These are phyloP conservation scores for Phalanger gymnotis DNA, from an alignment of 2,797 vertebrate genomes.

Conservation along the genomic window DNA sequence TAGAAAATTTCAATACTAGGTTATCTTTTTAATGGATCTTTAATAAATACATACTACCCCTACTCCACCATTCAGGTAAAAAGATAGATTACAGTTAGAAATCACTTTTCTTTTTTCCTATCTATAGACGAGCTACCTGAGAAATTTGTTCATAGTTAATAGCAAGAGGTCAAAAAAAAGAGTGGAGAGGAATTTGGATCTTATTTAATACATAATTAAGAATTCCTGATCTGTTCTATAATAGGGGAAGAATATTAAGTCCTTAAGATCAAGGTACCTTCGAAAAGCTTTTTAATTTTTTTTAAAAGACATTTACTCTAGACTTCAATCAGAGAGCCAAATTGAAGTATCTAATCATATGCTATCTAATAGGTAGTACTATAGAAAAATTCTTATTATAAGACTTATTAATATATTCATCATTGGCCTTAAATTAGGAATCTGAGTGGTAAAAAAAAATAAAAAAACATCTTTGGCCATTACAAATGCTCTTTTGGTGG, in stretches of 20 bases:
- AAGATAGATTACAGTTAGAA: background rate
- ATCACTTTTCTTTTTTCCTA: background rate
- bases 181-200: background rate
- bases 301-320: background rate
- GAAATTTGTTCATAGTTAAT: background rate
- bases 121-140: background rate
- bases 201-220: background rate
- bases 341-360: background rate
- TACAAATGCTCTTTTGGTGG: background rate
- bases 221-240: background rate
- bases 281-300: slow-evolving; percentile 18
- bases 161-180: background rate
- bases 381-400: background rate
- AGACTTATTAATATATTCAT: background rate
- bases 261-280: background rate
- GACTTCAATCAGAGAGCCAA: background rate
- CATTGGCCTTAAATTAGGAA: background rate
- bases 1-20: slow-evolving; percentile 60
- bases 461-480: background rate
- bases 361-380: background rate
- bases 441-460: background rate
- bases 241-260: background rate
- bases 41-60: slow-evolving; percentile 48
- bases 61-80: background rate
- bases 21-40: slow-evolving; percentile 29